Evolutionary conservation across 2,888 invertebrate genomes (phyloP).

Genomic region (Lymantria monacha): DNA sequence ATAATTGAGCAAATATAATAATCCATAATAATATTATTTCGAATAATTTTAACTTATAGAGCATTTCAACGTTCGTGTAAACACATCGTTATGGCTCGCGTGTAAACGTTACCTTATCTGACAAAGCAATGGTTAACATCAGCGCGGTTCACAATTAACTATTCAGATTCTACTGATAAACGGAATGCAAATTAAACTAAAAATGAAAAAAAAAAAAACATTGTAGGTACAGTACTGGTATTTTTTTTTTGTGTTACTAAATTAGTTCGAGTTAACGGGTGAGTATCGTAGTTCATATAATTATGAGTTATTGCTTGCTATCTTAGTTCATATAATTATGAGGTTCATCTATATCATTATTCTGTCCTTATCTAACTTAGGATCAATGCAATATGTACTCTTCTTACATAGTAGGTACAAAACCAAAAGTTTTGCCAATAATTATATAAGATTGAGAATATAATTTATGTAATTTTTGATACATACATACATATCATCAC

Average conservation of each 20-base stretch:
- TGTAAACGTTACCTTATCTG: conserved; percentile 63
- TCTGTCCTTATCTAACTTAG: no score
- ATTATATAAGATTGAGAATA: no score
- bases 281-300: not conserved
- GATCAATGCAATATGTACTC: no score
- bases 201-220: conserved; percentile 28
- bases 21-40: no score
- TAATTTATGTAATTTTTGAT: no score
- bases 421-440: no score
- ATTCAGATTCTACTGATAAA: conserved; percentile 64
- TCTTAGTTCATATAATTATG: no score
- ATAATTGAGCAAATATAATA: no score
- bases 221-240: conserved; percentile 7
- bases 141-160: conserved; percentile 65
- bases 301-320: not conserved
- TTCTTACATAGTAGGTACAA: no score
- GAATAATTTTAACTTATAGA: not conserved
- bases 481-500: no score
- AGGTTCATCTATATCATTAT: no score
- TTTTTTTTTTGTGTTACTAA: conserved; percentile 14
- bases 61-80: conserved; percentile 21
- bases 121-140: conserved; percentile 67
- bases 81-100: conserved; percentile 44
- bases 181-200: conserved; percentile 64
- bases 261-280: conserved; percentile 16